Percentiles rank a stretch among this genome's conserved stretches.
Evolutionary conservation across 2,888 invertebrate species (phyloP).

Genomic region (Thera obeliscata): DNA sequence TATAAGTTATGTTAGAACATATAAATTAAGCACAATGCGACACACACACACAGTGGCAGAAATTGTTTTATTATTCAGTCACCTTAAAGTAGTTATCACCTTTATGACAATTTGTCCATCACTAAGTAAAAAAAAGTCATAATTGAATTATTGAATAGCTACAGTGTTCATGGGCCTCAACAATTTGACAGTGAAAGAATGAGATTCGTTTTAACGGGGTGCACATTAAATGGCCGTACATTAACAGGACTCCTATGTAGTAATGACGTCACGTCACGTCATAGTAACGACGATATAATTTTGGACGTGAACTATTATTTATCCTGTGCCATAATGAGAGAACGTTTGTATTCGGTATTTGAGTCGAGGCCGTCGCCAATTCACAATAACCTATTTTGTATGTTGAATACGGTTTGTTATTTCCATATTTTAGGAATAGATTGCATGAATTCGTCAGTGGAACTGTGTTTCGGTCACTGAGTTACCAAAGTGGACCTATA

Average conservation of each 20-base stretch:
- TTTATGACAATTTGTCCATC: no score
- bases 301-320: slow-evolving; percentile 1
- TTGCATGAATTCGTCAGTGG: slow-evolving; percentile 23
- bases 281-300: not conserved
- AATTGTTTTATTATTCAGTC: no score
- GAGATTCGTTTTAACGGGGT: no score
- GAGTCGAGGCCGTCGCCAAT: slow-evolving; percentile 39
- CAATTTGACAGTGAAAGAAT: no score
- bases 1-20: no score
- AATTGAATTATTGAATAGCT: no score
- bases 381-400: slow-evolving; percentile 38
- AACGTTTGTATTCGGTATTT: slow-evolving; percentile 37
- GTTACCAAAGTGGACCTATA: slow-evolving; percentile 6
- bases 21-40: no score
- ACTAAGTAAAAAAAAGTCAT: no score
- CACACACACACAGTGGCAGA: no score
- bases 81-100: no score
- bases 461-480: slow-evolving; percentile 11
- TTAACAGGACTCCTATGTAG: not conserved
- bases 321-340: slow-evolving; percentile 30
- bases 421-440: slow-evolving; percentile 35
- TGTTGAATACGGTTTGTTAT: slow-evolving; percentile 32
- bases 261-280: not conserved
- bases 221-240: no score
- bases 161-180: no score